Evolutionary conservation across 2,888 invertebrate genomes (phyloP), one percentile per base, ranked within the genome.

Genomic region (Stegana nigrithorax): DNA sequence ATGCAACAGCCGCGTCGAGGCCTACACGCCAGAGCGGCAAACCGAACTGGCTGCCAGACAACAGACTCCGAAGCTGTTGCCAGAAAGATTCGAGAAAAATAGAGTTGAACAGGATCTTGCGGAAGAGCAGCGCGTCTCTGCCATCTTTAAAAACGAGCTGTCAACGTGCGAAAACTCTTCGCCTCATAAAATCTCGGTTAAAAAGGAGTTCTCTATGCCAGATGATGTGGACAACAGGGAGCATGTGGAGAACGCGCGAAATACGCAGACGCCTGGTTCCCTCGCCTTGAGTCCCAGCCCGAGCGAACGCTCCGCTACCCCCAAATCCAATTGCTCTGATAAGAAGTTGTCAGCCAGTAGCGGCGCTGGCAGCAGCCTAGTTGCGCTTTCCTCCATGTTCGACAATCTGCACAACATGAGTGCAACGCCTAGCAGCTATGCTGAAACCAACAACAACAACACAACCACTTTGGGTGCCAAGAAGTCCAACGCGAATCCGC

Each of bases 331-430:
- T 44, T 88, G 89, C 64, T 12, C 36, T 45, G 0, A 66, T 45
- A 67, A 32, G 17, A 75, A 68, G 68, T 89, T 87, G 74, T 86
- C 29, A 2, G 29, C 44, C 1, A 74, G 80, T 12, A 75, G 71
- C 50, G 76, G 80, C 12, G 29, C 10, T 25, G 25, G 29, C 19
- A 53, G 53, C 45, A 76, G 80, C 12, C 87, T 95, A 58, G 93
- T 93, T 17, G 95, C 95, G 0, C 86, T 95, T 2, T 94, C 94
- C 19, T 94, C 94, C 19, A 95, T 95, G 95, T 95, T 95, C 80
- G 94, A 95, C 83, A 95, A 90, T 81, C 86, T 94, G 42, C 92
- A 66, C 53, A 72, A 68, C 45, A 65, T 70, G 64, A 65, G 50
- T 12, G 23, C 56, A 2, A 25, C 36, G n/a, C n/a, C n/a, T n/a